Conservation (phyloP, 2,113 vertebrate genomes). For the Heliornis fulica region DNA sequence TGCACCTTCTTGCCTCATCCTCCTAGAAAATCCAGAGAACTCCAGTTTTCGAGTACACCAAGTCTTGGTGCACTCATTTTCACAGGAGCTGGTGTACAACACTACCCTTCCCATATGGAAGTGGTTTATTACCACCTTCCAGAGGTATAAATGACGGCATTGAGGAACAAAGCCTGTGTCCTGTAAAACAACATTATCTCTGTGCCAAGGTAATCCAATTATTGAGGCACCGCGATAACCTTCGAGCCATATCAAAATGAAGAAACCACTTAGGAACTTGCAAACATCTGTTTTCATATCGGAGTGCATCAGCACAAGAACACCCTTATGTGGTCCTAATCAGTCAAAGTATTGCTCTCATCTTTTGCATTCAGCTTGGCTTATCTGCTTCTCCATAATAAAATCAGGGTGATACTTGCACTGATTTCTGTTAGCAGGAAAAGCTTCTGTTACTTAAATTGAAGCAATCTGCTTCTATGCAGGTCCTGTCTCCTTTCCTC, state of each 20-base stretch:
- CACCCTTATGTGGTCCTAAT: background rate
- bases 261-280: conserved; percentile 38
- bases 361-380: background rate
- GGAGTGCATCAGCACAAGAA: conserved; percentile 7
- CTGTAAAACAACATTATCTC: background rate
- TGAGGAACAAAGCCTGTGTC: background rate
- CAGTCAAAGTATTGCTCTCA: background rate
- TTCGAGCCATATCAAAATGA: conserved; percentile 13
- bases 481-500: background rate
- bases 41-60: background rate
- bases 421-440: conserved; percentile 4
- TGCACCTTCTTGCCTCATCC: background rate
- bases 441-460: conserved; percentile 9
- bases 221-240: background rate
- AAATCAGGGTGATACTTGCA: conserved; percentile 23
- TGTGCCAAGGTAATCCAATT: conserved; percentile 4
- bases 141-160: background rate
- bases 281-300: background rate
- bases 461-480: background rate
- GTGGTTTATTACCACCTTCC: background rate
- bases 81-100: background rate
- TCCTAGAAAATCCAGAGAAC: background rate
- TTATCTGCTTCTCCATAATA: conserved; percentile 21
- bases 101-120: background rate
- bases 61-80: background rate